Base-by-base conservation (phyloP, 2,113 vertebrate species). In the Gymnarchus niloticus region DNA sequence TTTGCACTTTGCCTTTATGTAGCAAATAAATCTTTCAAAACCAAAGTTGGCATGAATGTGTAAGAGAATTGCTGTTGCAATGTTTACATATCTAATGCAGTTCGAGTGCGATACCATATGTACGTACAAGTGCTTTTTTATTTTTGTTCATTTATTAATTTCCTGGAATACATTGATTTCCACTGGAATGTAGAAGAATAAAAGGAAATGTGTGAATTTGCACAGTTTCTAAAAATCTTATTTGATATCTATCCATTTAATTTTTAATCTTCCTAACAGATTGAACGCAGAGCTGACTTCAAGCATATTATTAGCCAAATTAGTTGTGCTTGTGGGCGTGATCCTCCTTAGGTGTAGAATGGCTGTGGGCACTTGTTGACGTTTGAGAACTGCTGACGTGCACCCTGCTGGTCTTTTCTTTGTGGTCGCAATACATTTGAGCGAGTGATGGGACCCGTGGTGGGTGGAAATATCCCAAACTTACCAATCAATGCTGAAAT, bases 41-140 rank as follows among this genome's bases (percentile, higher is more conserved):
- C 44, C 4, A 69, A 69, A 69, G 33, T 69, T 69, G 12, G 14
- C 65, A 37, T 41, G 33, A 41, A 73, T 3, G 28, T 33, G 12
- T 81, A 81, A 48, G 44, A 81, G 21, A 81, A 81, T 81, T 23
- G 44, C 77, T 81, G 23, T 51, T 81, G 77, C 49, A 81, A 49
- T 81, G 49, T 51, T 81, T 81, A 25, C 77, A 51, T 48, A 48
- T 23, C 41, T 48, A 51, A 51, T 81, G 44, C 48, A 28, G 25
- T 19, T 0, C 3, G 48, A 23, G n/a, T 81, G n/a, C 48, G 49
- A 17, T 44, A 51, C 19, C n/a, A 17, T 57, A 21, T 21, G 2
- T n/a, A n/a, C n/a, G n/a, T n/a, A n/a, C n/a, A n/a, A n/a, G n/a
- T n/a, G n/a, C n/a, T n/a, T n/a, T n/a, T n/a, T n/a, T n/a, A n/a